These are phyloP conservation scores for Deroplatys truncata DNA, from an alignment of 2,888 invertebrate genomes.

Conservation along the genomic window DNA sequence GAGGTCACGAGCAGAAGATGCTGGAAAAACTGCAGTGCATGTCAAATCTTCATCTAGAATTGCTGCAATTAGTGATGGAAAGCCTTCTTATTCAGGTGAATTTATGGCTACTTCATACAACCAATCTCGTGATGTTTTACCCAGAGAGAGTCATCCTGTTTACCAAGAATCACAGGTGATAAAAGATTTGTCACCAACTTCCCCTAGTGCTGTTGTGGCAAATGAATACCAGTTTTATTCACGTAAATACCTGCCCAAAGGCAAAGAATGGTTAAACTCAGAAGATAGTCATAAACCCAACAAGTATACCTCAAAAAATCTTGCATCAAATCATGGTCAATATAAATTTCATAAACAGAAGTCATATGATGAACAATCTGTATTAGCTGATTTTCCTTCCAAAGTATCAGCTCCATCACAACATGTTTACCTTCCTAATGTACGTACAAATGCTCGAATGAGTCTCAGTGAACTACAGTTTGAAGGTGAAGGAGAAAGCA, in stretches of 20 bases:
- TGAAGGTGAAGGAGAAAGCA: not conserved
- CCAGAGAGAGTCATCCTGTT: not conserved
- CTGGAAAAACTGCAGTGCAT: not conserved
- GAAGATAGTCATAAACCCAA: not conserved
- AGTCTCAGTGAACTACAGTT: not conserved
- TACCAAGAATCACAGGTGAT: not conserved
- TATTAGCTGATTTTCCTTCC: not conserved
- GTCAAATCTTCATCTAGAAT: not conserved
- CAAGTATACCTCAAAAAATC: not conserved
- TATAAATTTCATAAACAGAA: not conserved
- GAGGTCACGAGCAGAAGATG: not conserved
- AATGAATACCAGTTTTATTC: not conserved
- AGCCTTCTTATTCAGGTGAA: constrained; percentile 15
- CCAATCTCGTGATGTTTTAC: not conserved
- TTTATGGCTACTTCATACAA: constrained; percentile 1
- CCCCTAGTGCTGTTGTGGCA: not conserved
- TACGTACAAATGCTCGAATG: not conserved
- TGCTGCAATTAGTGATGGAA: not conserved
- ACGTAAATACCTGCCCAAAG: not conserved
- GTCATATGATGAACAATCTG: not conserved
- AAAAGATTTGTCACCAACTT: not conserved
- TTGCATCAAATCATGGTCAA: not conserved
- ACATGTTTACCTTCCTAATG: not conserved
- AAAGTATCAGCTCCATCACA: not conserved
- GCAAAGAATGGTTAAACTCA: constrained; percentile 3